Base-by-base conservation (phyloP, 2,113 vertebrate genomes). In the Chrysochloris asiatica region DNA sequence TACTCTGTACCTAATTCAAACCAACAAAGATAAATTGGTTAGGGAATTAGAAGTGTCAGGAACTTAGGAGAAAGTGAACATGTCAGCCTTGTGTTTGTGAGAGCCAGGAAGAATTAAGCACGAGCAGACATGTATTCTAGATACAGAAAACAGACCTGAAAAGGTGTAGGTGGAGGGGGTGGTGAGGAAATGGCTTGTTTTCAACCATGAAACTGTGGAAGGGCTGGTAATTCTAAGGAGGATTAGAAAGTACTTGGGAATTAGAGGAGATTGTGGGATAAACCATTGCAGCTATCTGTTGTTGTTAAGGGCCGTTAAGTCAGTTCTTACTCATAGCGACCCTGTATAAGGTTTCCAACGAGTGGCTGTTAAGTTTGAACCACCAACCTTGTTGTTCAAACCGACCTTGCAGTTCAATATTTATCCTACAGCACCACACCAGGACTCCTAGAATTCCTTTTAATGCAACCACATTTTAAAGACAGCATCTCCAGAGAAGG, bases 1-100 rank as follows among this genome's bases (percentile, higher is more conserved):
- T 81, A 85, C 61, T 91, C 48, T 75, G 26, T 63, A 65, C 69
- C 82, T 88, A 65, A 90, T 89, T 92, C 90, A 72, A 85, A 87
- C 50, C 48, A 96, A 79, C 85, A 85, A 92, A 82, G 90, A 93
- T 79, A 87, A 82, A 95, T 92, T 84, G 73, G 36, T 71, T 89
- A 56, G 63, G 48, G 54, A 94, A 95, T 91, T 92, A 69, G 85
- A 89, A 69, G 38, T 82, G 82, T 85, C 90, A 69, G 82, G 73
- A 85, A 54, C 10, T 63, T 89, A 63, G 67, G 61, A 84, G 82
- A 94, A 77, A 93, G 69, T n/a, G 41, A 76, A 48, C 63, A 56
- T 78, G 78, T 92, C 43, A 73, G n/a, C 0, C 0, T 80, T 36
- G 14, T 73, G 61, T 78, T 93, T 80, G 56, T 86, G 41, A 90